Evolutionary conservation across 2,797 vertebrate species (phyloP).

Genomic region (Semotilus atromaculatus): DNA sequence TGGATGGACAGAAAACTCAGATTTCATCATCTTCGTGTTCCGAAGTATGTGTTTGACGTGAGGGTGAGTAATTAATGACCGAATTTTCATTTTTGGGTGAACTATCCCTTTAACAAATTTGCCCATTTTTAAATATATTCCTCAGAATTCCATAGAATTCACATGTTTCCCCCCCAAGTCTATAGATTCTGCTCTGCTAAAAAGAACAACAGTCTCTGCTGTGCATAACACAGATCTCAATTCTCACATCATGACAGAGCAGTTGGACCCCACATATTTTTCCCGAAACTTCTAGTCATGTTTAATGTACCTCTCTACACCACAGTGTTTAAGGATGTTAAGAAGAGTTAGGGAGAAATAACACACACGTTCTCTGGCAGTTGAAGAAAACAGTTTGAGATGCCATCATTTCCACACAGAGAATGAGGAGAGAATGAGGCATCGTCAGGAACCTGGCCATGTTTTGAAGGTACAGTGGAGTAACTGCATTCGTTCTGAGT

Average conservation of each 20-base stretch:
- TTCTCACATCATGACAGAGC: slow-evolving; percentile 66
- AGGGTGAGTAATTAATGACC: no score
- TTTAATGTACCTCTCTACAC: slow-evolving; percentile 67
- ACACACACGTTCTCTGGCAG: slow-evolving; percentile 68
- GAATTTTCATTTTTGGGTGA: no score
- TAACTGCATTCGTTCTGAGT: slow-evolving; percentile 71
- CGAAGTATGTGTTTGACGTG: no score
- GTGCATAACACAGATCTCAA: slow-evolving; percentile 64
- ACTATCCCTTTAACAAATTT: neutral
- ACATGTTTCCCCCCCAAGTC: neutral
- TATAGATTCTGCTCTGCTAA: neutral
- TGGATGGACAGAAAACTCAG: no score
- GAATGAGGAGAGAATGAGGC: slow-evolving; percentile 68
- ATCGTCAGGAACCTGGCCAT: slow-evolving; percentile 74
- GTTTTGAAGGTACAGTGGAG: slow-evolving; percentile 75
- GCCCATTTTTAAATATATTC: neutral
- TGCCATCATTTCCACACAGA: slow-evolving; percentile 78
- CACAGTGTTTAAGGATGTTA: slow-evolving; percentile 52
- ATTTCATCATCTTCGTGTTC: no score
- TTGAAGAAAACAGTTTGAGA: slow-evolving; percentile 78
- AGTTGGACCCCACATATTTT: slow-evolving; percentile 75
- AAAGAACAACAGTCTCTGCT: neutral
- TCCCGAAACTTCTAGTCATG: slow-evolving; percentile 66
- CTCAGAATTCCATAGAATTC: neutral
- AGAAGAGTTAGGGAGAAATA: slow-evolving; percentile 62